A percentile compares a stretch with the other conserved stretches of the same genome.
Conservation (phyloP, 2,113 vertebrate species). For the Indicator maculatus region DNA sequence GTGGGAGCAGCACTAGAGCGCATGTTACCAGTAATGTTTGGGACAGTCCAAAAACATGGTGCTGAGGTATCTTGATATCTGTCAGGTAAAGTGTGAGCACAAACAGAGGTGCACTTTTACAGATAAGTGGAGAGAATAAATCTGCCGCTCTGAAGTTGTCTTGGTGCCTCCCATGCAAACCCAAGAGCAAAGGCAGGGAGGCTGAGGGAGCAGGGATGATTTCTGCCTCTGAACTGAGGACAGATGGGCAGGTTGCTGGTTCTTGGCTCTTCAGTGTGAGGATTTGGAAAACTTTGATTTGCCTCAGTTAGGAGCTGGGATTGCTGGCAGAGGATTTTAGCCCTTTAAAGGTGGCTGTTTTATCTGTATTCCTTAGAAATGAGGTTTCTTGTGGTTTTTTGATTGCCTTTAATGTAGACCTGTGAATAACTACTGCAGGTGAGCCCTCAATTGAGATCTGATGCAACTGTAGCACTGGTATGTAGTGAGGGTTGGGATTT, state of each 20-base stretch:
- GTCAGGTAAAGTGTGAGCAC: neutral
- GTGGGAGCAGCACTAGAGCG: accelerated
- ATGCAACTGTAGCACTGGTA: neutral
- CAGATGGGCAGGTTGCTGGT: neutral
- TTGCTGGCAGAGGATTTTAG: neutral
- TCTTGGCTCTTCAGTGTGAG: neutral
- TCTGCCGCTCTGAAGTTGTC: neutral
- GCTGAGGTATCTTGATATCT: neutral
- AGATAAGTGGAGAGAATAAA: neutral
- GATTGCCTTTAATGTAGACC: neutral
- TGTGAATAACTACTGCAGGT: neutral
- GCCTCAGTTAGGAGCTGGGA: neutral
- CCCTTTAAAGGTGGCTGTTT: neutral
- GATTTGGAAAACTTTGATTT: neutral
- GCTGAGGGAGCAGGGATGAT: neutral
- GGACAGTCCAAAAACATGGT: neutral
- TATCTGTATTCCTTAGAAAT: neutral
- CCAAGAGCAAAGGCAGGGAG: neutral
- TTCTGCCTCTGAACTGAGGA: neutral
- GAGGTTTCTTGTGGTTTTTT: neutral
- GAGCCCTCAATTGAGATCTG: neutral
- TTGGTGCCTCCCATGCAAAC: neutral
- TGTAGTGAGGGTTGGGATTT: neutral
- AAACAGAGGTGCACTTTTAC: accelerated
- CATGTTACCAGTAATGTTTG: neutral